Conservation (phyloP, 2,113 vertebrate species). For the Sus scrofa region T2T-Sscrofa CM000814.6:94094001-94094500, state of each 20-base stretch:
- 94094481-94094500: not conserved
- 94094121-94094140: not conserved
- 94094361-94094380: conserved; percentile 41
- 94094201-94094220: not conserved
- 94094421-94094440: not conserved
- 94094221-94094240: not conserved
- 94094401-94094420: not conserved
- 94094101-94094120: not conserved
- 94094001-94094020: not conserved
- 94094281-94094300: conserved; percentile 28
- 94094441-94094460: not conserved
- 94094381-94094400: not conserved
- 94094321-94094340: conserved; percentile 46
- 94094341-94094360: conserved; percentile 33
- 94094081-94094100: not conserved
- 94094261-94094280: not conserved
- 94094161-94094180: not conserved
- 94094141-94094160: not conserved
- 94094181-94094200: not conserved
- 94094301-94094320: not conserved
- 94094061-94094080: not conserved
- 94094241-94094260: not conserved
- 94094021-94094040: not conserved
- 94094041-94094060: conserved; percentile 37
- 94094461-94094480: not conserved